Base-by-base conservation (phyloP, 2,113 vertebrate species). In the Heterotis niloticus region DNA sequence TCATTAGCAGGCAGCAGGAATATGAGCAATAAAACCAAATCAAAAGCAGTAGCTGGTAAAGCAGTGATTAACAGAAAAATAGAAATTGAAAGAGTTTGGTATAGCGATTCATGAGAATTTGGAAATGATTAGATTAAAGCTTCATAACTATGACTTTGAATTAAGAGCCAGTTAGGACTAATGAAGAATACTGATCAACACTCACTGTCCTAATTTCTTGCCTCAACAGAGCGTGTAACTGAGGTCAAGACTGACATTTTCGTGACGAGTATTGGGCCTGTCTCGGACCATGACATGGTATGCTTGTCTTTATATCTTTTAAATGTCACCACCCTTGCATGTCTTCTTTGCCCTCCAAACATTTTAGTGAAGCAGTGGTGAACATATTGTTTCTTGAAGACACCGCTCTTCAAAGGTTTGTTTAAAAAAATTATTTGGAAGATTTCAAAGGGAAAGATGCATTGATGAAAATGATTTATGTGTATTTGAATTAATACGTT, bases 231-330 rank as follows among this genome's bases (percentile, higher is more conserved):
- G 95, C 96, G 97, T 88, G 95, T 99, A 94, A 99, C 98, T n/a
- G 96, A 97, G 93, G 98, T 99, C 91, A 98, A 98, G 94, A 99
- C 98, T 83, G 96, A 99, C 92, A 99, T 99, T 93, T 99, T 99
- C 68, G 98, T 99, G 91, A 99, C 98, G 88, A 99, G 98, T 82
- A 98, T 99, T 69, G 98, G 98, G 81, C 98, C 98, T 0, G 98
- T 99, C 87, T 99, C 98, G 76, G 97, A 99, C 90, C 96, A 98
- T 64, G 98, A 99, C 85, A 99, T 99, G 98, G 97, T 99, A 94
- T 93, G 96, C 88, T 83, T 80, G 75, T 79, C 81, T 78, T 82
- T 14, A 62, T 82, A 83, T 73, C 80, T 28, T 81, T 77, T 86
- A 89, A 90, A 91, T 90, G 87, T 87, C 89, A 89, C 67, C 74